Base-by-base conservation (phyloP, 2,113 vertebrate genomes). In the Oenanthe melanoleuca region DNA sequence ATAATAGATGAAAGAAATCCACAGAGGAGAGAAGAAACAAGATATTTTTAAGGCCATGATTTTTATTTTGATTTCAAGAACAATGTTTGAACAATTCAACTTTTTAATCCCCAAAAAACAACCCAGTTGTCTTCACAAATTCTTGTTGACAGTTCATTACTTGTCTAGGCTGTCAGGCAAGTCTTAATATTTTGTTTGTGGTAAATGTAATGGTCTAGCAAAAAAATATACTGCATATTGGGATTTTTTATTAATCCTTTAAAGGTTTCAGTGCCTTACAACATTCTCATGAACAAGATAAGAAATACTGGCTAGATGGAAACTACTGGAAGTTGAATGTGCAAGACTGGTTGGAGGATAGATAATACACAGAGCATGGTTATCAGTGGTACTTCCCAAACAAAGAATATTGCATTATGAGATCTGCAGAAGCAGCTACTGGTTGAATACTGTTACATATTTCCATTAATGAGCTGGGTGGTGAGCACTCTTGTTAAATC, bases 391-490 rank as follows among this genome's bases (percentile, higher is more conserved):
- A 53, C 45, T 93, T 86, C 38, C 37, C 78, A 63, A 74, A 47
- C 60, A 56, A 71, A 79, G 65, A 71, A 40, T 71, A 60, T 64
- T 26, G 60, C 87, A 87, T 87, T 74, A 86, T 60, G 53, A 93
- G 65, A 56, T 59, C 34, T 71, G 70, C 81, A 67, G 73, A 87
- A 89, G 57, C 5, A 0, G 44, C 78, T 87, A 40, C 81, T 87
- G n/a, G 33, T 91, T 87, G 73, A 92, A 72, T 71, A 64, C 64
- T 52, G 44, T 72, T 94, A 84, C 0, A 0, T 84, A 71, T 91
- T 92, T 85, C 70, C 57, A 71, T 94, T 95, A 93, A 91, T 95
- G 87, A 96, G 83, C 83, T 70, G 69, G 23, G 70, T 77, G 92
- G 79, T 80, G 72, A 94, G 53, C 31, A 16, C 61, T 93, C 65